A percentile compares a stretch with the other conserved stretches of the same genome.
Conservation (phyloP, 2,888 invertebrate species). For the Torymus aiolomorphi region DNA sequence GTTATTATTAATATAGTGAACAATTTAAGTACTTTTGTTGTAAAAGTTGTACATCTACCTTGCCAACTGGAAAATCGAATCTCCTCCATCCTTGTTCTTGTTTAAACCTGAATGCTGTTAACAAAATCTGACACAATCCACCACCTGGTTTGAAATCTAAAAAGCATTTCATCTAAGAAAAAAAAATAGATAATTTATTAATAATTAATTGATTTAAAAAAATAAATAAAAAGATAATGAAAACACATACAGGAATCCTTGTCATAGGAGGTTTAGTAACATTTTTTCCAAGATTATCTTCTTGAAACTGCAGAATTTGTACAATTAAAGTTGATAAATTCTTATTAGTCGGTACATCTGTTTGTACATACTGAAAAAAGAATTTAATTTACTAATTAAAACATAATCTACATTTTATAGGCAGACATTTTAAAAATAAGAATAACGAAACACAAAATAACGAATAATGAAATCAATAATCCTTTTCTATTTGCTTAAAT, state of each 20-base stretch:
- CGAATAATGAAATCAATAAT: too few relatives aligned
- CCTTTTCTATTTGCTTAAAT: too few relatives aligned
- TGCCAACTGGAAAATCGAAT: conserved; percentile 93
- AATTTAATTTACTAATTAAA: neutral
- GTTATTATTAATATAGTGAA: too few relatives aligned
- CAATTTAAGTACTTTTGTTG: too few relatives aligned
- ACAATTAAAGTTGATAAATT: conserved; percentile 89
- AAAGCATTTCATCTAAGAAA: conserved; percentile 91
- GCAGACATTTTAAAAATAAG: neutral
- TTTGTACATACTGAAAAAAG: conserved; percentile 87
- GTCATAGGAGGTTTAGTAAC: conserved; percentile 92
- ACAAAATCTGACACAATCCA: conserved; percentile 93
- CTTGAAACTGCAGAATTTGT: conserved; percentile 96
- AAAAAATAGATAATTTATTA: neutral
- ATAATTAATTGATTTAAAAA: neutral
- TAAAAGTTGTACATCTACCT: conserved; percentile 76
- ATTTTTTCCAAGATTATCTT: conserved; percentile 96
- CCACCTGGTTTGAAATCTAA: conserved; percentile 97
- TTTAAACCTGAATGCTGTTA: conserved; percentile 96
- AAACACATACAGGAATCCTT: conserved; percentile 86
- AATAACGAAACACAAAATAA: neutral
- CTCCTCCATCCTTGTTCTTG: conserved; percentile 96
- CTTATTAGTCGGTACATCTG: conserved; percentile 96
- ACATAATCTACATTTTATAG: neutral
- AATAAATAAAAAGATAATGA: conserved; percentile 9